Evolutionary conservation across 2,888 invertebrate species (phyloP), one percentile per base, ranked within the genome.

Genomic region (Polymixis lichenea): DNA sequence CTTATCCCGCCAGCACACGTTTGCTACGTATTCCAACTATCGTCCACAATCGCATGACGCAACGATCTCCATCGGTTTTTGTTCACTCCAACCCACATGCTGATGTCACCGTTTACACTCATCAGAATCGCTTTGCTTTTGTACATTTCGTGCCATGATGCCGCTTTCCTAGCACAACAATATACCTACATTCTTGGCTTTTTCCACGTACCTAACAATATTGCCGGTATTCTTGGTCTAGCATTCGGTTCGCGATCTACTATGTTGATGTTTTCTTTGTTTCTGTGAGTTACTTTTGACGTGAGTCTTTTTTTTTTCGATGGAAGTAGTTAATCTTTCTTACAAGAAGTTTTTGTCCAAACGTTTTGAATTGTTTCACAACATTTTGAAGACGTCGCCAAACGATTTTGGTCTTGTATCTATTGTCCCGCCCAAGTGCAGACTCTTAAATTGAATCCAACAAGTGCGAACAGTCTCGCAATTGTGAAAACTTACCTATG

Each of bases 41-140:
- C 87, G 84, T 83, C 89, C 81, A 83, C 86, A 87, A 84, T 87
- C 82, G 85, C 83, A 90, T 93, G 94, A 93, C 93, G 94, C 90
- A 91, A 91, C 86, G 74, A 80, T 83, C 83, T 85, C 85, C 86
- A 89, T 91, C 88, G 86, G 88, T 92, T 94, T 93, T 92, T 94
- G 92, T 90, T 88, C 89, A 82, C 86, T 83, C 78, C 89, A 79
- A 85, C 91, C 92, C 90, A 91, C 93, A 84, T 87, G 91, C 82
- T 94, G 94, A 94, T 94, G 93, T 94, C 94, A 94, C 88, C 89
- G 75, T 85, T 77, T 83, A 88, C 84, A 87, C 87, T 90, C 88
- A 90, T 88, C 87, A 72, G 83, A 75, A 56, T 64, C 56, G 75
- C 22, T 73, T 73, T 80, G 69, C 80, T 80, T 81, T 87, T 83